Evolutionary conservation across 2,797 vertebrate species (phyloP).

Genomic region (Sebastes ruberrimus): DNA sequence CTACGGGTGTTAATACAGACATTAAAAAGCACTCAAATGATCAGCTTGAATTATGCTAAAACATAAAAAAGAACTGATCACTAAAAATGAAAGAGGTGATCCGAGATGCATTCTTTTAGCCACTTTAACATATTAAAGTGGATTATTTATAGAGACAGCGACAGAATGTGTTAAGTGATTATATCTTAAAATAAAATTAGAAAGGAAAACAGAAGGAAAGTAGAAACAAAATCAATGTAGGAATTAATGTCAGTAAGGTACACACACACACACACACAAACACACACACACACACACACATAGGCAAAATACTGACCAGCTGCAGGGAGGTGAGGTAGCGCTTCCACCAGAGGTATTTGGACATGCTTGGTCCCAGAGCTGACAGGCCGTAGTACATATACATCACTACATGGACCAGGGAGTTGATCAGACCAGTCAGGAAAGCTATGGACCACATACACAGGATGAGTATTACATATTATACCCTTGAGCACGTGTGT

Average conservation of each 20-base stretch:
- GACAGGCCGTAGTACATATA: constrained; percentile 77
- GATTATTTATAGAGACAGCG: not conserved
- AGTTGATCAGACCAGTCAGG: constrained; percentile 81
- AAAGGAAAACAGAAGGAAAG: not conserved
- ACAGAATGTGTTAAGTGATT: not conserved
- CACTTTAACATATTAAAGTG: not conserved
- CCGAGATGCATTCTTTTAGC: not conserved
- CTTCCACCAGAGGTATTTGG: constrained; percentile 81
- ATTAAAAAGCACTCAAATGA: not conserved
- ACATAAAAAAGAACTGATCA: not conserved
- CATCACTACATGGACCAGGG: constrained; percentile 80
- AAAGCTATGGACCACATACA: constrained; percentile 65
- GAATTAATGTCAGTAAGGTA: not conserved
- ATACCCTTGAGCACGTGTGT: not conserved
- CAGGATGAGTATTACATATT: not conserved
- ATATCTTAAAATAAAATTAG: not conserved
- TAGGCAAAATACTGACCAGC: constrained; percentile 69
- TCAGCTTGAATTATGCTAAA: not conserved
- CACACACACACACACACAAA: not conserved
- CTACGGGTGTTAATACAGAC: not conserved
- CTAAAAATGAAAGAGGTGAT: not conserved
- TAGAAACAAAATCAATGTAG: not conserved
- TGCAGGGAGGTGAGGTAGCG: constrained; percentile 78
- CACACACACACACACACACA: not conserved
- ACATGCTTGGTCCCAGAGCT: constrained; percentile 67